Evolutionary conservation across 2,797 vertebrate genomes (phyloP).

Genomic region (Enteromius fasciolatus): DNA sequence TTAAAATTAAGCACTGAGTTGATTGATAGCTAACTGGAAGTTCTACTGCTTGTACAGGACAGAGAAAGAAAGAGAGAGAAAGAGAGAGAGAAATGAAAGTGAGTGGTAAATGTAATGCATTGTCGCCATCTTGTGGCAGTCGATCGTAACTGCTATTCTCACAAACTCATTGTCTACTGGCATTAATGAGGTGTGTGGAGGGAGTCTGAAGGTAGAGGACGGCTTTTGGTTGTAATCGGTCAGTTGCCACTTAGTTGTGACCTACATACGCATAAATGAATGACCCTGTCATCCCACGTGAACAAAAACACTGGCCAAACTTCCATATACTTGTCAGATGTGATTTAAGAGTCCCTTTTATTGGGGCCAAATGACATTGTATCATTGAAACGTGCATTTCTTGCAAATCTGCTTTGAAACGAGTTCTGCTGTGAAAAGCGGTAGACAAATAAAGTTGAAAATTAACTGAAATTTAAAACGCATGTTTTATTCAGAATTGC

Average conservation of each 20-base stretch:
- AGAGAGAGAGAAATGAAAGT: conserved; percentile 10
- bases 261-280: not conserved
- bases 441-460: not conserved
- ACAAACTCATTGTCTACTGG: conserved; percentile 7
- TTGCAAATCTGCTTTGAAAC: not conserved
- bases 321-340: not conserved
- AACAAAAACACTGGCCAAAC: conserved; percentile 8
- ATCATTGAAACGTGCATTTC: conserved; percentile 4
- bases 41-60: conserved; percentile 64
- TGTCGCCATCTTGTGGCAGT: conserved; percentile 18
- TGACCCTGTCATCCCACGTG: conserved; percentile 19
- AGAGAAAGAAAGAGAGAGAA: conserved; percentile 37
- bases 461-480: not conserved
- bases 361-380: not conserved
- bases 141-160: not conserved
- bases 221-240: conserved; percentile 16
- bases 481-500: not conserved
- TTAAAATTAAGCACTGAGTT: conserved; percentile 63
- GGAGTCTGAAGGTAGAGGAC: not conserved
- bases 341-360: not conserved
- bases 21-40: conserved; percentile 65
- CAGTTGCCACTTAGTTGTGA: conserved; percentile 7
- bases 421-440: not conserved
- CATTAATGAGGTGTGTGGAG: conserved; percentile 4
- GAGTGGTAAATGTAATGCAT: not conserved